Evolutionary conservation across 1,140 invertebrate species (phyloP).

Genomic region (Bombus cullumanus): DNA sequence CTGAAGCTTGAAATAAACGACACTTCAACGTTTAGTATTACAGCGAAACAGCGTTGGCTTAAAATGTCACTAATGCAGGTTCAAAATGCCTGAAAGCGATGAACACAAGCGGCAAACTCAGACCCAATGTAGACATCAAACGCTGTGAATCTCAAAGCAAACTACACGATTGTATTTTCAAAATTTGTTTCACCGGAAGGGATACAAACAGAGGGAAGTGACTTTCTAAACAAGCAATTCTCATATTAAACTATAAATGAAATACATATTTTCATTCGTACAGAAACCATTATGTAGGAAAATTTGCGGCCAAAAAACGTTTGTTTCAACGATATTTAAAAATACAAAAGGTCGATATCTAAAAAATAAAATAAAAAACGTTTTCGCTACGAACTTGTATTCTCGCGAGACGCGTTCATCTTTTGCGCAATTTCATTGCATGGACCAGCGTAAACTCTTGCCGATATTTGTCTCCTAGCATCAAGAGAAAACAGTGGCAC

Average conservation of each 20-base stretch:
- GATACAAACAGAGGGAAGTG: neutral
- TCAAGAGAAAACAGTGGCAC: slow-evolving; percentile 59
- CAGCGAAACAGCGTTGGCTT: neutral
- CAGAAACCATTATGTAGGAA: neutral
- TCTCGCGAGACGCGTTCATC: neutral
- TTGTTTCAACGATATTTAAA: too few species aligned
- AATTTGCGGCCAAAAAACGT: too few species aligned
- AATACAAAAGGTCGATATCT: too few species aligned
- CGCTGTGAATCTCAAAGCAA: neutral
- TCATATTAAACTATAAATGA: neutral
- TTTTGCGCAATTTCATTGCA: slow-evolving; percentile 34
- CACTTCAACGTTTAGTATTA: neutral
- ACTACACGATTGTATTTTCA: neutral
- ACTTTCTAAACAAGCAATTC: neutral
- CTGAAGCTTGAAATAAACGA: slow-evolving; percentile 6
- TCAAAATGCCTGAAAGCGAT: slow-evolving; percentile 9
- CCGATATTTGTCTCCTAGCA: slow-evolving; percentile 67
- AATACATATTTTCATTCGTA: neutral
- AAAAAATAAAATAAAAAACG: too few species aligned
- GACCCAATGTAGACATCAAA: neutral
- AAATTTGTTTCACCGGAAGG: neutral
- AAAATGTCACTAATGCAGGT: slow-evolving; percentile 3
- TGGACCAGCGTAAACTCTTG: slow-evolving; percentile 49
- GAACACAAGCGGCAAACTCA: neutral
- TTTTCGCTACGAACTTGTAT: neutral